These are phyloP conservation scores for Odocoileus virginianus DNA, from an alignment of 2,113 vertebrate species.

Conservation along the genomic window DNA sequence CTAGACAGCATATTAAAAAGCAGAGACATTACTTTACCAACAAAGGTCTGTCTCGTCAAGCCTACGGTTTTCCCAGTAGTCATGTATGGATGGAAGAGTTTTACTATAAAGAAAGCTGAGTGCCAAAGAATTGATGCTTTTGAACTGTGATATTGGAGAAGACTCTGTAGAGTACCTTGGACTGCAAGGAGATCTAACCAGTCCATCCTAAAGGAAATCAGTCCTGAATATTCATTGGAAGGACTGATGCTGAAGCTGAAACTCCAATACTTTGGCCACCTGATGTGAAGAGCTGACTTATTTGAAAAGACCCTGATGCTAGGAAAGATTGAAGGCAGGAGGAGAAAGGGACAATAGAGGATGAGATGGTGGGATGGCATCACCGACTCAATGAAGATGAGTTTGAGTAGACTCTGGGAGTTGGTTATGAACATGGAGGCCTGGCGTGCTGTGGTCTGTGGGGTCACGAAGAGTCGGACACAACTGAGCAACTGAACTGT, in stretches of 20 bases:
- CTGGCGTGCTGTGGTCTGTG: neutral
- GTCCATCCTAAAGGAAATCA: neutral
- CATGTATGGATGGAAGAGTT: neutral
- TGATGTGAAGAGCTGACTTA: neutral
- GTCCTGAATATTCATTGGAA: neutral
- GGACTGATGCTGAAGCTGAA: neutral
- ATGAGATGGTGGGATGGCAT: neutral
- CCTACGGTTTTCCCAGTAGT: neutral
- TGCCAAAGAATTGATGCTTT: neutral
- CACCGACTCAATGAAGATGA: neutral
- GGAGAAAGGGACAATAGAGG: neutral
- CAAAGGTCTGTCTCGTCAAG: rapidly evolving
- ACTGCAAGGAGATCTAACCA: neutral
- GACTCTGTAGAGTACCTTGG: neutral
- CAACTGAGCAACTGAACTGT: neutral
- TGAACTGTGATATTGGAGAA: neutral
- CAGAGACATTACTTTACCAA: neutral
- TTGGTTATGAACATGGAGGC: neutral
- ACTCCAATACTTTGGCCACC: neutral
- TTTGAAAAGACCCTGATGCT: neutral
- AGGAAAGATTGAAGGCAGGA: neutral
- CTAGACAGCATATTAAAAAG: neutral
- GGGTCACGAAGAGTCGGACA: neutral
- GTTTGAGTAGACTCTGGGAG: neutral
- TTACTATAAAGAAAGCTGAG: neutral